Evolutionary conservation across 2,113 vertebrate genomes (phyloP).

Genomic region (Heliornis fulica): DNA sequence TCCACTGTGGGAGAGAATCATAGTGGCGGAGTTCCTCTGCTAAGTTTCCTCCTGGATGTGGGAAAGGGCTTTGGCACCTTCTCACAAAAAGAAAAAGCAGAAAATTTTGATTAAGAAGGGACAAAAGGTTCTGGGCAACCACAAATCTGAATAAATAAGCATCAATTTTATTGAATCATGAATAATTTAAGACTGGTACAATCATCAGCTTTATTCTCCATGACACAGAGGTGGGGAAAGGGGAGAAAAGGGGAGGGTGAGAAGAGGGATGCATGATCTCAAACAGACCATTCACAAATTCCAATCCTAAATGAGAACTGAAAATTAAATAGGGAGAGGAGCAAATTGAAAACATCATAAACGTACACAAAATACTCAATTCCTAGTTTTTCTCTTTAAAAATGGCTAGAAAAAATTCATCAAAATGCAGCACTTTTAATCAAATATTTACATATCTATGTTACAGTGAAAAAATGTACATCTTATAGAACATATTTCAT

Average conservation of each 20-base stretch:
- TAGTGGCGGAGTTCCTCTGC: not conserved
- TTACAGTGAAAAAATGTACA: conserved; percentile 93
- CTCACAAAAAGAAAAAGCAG: not conserved
- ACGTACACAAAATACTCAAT: conserved; percentile 94
- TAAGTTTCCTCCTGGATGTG: not conserved
- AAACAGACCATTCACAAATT: conserved; percentile 78
- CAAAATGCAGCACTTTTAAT: conserved; percentile 91
- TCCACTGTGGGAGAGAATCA: not conserved
- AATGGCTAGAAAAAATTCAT: conserved; percentile 93
- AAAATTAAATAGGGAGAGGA: conserved; percentile 81
- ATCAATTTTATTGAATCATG: conserved; percentile 96
- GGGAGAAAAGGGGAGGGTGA: not conserved
- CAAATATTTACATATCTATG: conserved; percentile 95
- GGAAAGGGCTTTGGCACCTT: not conserved
- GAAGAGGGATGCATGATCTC: conserved; percentile 69
- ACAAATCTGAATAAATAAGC: conserved; percentile 90
- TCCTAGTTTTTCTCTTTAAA: conserved; percentile 94
- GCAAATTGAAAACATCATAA: conserved; percentile 74
- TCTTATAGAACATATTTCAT: conserved; percentile 86
- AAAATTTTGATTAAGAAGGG: not conserved
- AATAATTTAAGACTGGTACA: conserved; percentile 99
- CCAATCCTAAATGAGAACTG: conserved; percentile 82
- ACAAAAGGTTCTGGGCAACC: conserved; percentile 43
- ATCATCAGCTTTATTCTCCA: conserved; percentile 88
- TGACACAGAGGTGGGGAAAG: conserved; percentile 49